Conservation (phyloP, 2,113 vertebrate species). For the Salminus brasiliensis region DNA sequence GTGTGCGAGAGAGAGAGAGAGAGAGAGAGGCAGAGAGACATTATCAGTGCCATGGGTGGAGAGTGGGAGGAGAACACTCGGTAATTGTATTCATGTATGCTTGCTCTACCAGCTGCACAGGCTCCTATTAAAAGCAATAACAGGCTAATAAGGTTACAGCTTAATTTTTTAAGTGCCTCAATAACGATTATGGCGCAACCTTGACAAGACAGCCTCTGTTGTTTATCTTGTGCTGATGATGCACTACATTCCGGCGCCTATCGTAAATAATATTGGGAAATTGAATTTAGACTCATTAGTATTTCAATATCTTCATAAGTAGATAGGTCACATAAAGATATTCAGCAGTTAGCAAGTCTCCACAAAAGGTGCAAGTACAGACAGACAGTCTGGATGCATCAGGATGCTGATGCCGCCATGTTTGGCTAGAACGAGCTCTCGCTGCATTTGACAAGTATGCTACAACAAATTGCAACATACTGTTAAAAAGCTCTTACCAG, state of each 20-base stretch:
- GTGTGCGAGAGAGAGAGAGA: constrained; percentile 53
- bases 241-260: constrained; percentile 46
- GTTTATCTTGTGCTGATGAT: constrained; percentile 47
- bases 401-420: neutral
- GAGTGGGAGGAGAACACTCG: constrained; percentile 44
- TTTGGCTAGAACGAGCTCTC: neutral
- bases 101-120: constrained; percentile 55
- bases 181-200: constrained; percentile 59
- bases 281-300: constrained; percentile 49
- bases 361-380: neutral
- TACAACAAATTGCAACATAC: neutral
- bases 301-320: constrained; percentile 23
- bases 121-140: constrained; percentile 72
- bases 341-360: neutral
- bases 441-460: neutral
- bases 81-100: constrained; percentile 70
- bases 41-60: neutral
- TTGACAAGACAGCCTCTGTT: constrained; percentile 55
- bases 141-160: constrained; percentile 65
- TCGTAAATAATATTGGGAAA: constrained; percentile 51
- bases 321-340: constrained; percentile 2
- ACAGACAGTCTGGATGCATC: neutral
- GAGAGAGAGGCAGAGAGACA: neutral
- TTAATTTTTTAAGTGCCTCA: constrained; percentile 68
- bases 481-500: neutral